Percentiles rank a stretch among this genome's conserved stretches.
These are phyloP conservation scores for Unio pictorum DNA, from an alignment of 2,888 invertebrate species.

Conservation along the genomic window DNA sequence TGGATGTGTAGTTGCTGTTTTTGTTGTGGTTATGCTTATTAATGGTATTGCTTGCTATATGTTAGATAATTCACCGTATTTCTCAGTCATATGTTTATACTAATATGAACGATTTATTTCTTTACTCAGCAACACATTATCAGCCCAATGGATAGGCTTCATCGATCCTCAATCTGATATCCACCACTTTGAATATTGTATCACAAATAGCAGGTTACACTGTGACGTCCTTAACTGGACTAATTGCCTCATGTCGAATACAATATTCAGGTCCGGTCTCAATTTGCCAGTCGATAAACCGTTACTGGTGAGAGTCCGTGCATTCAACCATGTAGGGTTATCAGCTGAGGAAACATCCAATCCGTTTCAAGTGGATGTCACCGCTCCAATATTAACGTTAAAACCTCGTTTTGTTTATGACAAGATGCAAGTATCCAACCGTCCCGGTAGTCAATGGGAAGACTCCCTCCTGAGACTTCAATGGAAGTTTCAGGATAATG, in stretches of 20 bases:
- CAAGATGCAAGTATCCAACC: too few species aligned
- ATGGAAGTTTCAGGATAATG: constrained; percentile 29
- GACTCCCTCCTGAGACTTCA: constrained; percentile 22
- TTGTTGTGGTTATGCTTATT: too few species aligned
- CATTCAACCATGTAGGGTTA: constrained; percentile 7
- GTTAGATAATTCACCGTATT: too few species aligned
- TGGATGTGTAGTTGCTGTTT: too few species aligned
- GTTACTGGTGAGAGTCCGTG: constrained; percentile 5
- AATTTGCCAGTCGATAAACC: constrained; percentile 3
- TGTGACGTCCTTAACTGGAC: constrained; percentile 12
- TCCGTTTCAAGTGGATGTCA: too few species aligned
- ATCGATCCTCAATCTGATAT: constrained; percentile 24
- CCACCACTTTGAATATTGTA: constrained; percentile 22
- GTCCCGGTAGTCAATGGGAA: constrained; percentile 18
- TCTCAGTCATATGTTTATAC: too few species aligned
- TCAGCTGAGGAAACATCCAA: background rate
- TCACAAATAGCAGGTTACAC: constrained; percentile 3
- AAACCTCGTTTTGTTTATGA: too few species aligned
- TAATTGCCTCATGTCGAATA: constrained; percentile 8
- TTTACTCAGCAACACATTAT: constrained; percentile 10
- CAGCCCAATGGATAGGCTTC: constrained; percentile 29
- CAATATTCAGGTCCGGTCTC: constrained; percentile 10
- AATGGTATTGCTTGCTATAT: too few species aligned
- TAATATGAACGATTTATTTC: too few species aligned
- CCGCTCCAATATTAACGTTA: too few species aligned